Conservation (phyloP, 2,888 invertebrate genomes). For the Selenia dentaria region DNA sequence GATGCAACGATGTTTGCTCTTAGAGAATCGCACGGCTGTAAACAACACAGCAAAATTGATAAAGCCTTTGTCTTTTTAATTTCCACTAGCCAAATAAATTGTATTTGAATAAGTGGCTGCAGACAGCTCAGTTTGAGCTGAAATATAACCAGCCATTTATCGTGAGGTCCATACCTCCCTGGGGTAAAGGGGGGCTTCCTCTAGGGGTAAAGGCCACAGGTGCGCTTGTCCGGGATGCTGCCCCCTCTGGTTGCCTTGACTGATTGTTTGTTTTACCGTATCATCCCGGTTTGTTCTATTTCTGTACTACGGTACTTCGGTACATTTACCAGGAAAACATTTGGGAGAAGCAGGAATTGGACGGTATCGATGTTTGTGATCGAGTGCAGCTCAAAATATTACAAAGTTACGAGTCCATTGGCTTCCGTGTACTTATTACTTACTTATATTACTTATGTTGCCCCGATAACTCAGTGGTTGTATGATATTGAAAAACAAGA, state of each 20-base stretch:
- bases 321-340: neutral
- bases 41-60: too few relatives aligned
- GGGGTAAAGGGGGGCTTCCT: conserved; percentile 26
- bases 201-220: conserved; percentile 53
- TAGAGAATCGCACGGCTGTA: too few relatives aligned
- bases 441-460: too few relatives aligned
- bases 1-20: too few relatives aligned
- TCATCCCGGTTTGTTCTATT: conserved; percentile 42
- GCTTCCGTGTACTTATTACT: neutral
- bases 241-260: conserved; percentile 53
- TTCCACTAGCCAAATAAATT: conserved; percentile 48
- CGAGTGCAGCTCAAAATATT: neutral
- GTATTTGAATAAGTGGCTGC: conserved; percentile 65
- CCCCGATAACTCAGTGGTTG: too few relatives aligned
- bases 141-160: conserved; percentile 79
- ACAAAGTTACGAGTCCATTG: neutral
- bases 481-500: too few relatives aligned
- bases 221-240: conserved; percentile 42
- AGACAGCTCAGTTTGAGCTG: conserved; percentile 57
- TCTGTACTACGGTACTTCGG: conserved; percentile 4
- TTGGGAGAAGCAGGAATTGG: neutral
- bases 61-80: conserved; percentile 6
- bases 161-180: conserved; percentile 49
- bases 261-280: conserved; percentile 68
- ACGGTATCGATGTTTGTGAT: neutral